Evolutionary conservation across 1,140 invertebrate species (phyloP), one percentile per base, ranked within the genome.

Genomic region (Drosophila ficusphila): DNA sequence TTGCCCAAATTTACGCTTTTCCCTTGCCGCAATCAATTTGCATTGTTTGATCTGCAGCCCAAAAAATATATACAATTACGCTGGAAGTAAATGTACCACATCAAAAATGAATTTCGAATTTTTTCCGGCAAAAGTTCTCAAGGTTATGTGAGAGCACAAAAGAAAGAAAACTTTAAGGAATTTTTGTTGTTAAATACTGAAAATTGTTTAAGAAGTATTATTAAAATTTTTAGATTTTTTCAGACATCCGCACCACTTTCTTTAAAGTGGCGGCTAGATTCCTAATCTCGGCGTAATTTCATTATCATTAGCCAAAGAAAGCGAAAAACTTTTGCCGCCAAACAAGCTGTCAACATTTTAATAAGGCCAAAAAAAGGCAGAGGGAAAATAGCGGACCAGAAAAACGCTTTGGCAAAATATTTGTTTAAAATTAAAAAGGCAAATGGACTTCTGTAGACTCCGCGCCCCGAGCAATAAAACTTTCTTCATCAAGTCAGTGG

Each of bases 331-430:
- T 58, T 62, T 21, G 46, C 42, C 49, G 56, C 67, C 51, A 56
- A 76, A 86, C 76, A 85, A 85, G 81, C 76, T 79, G 79, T 73
- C 81, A 79, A 79, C 76, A 79, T 68, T 82, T 70, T 82, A 69
- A 76, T 82, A 67, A 79, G 54, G 39, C 25, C 31, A 39, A 57
- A 39, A 72, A 46, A 29, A 18, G 27, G 14, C 0, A 38, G 38
- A 46, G 7, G 31, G 18, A 58, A 52, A 70, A 76, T 8, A 31
- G 46, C 48, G 14, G 6, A 38, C 34, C 21, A 52, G 36, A 52
- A 60, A 69, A 79, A 58, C 49, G 54, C 34, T 53, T 56, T 51
- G 75, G 46, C 64, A 60, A 74, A 74, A 81, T 88, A 86, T 77
- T 85, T 76, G 61, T 77, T 34, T 61, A 73, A 70, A 85, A 86